Conservation (phyloP, 2,113 vertebrate species). For the Actenoides lindsayi region DNA sequence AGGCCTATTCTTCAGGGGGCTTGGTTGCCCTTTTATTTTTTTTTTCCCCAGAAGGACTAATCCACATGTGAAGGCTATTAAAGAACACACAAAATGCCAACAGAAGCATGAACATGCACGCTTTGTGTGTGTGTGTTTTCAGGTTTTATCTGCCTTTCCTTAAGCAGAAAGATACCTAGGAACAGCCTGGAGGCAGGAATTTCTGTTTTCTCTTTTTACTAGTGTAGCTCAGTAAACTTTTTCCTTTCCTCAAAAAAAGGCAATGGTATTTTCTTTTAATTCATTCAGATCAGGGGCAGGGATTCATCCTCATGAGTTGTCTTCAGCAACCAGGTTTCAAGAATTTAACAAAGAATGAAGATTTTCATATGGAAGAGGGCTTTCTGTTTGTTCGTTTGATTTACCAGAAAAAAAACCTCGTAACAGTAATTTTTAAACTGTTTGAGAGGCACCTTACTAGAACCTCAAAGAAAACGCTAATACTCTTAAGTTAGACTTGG, state of each 20-base stretch:
- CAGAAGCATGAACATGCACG: neutral
- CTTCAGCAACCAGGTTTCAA: neutral
- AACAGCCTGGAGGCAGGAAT: neutral
- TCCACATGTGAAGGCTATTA: conserved; percentile 59
- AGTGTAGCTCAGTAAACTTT: neutral
- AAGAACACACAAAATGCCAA: conserved; percentile 20
- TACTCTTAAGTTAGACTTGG: neutral
- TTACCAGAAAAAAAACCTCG: neutral
- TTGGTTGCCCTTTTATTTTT: conserved; percentile 13
- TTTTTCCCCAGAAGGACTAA: neutral
- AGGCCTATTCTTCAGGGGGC: conserved; percentile 58
- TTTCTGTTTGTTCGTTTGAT: neutral
- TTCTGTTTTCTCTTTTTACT: neutral
- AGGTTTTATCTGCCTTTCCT: neutral
- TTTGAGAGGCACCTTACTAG: neutral
- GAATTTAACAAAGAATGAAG: neutral
- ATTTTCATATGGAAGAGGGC: neutral
- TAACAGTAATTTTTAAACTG: neutral
- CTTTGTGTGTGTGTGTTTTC: neutral
- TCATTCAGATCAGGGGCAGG: neutral
- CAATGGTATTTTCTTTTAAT: neutral
- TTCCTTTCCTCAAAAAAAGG: neutral
- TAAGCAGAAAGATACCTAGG: neutral
- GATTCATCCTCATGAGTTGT: neutral
- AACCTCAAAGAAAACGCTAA: conserved; percentile 11